Conservation (phyloP, 2,888 invertebrate genomes). For the Formica aserva region DNA sequence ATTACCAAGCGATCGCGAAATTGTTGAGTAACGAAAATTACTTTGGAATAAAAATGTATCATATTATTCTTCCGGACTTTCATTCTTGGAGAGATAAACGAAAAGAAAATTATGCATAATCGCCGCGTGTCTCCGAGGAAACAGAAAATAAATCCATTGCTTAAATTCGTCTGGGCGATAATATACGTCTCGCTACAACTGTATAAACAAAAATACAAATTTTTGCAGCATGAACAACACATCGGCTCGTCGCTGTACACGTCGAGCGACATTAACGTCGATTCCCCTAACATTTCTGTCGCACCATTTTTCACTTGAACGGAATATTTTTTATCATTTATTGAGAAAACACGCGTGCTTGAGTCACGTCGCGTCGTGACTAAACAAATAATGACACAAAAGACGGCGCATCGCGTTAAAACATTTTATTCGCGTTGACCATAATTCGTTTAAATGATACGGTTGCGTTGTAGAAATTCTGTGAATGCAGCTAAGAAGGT, state of each 20-base stretch:
- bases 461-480: slow-evolving; percentile 49
- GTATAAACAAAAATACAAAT: slow-evolving; percentile 36
- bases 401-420: slow-evolving; percentile 15
- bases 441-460: slow-evolving; percentile 34
- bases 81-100: neutral
- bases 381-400: slow-evolving; percentile 32
- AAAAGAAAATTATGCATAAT: neutral
- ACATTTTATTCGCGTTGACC: slow-evolving; percentile 24
- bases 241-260: neutral
- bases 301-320: neutral
- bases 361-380: slow-evolving; percentile 27
- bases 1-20: neutral
- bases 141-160: slow-evolving; percentile 4
- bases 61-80: neutral
- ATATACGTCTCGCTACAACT: slow-evolving; percentile 44
- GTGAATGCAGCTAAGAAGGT: slow-evolving; percentile 52
- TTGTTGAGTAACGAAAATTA: neutral
- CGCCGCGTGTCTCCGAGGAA: neutral
- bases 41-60: neutral
- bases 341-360: neutral
- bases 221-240: slow-evolving; percentile 16
- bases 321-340: slow-evolving; percentile 15
- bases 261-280: neutral
- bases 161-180: slow-evolving; percentile 25
- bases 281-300: neutral